Conservation (phyloP, 2,113 vertebrate genomes). For the Notothenia coriiceps region DNA sequence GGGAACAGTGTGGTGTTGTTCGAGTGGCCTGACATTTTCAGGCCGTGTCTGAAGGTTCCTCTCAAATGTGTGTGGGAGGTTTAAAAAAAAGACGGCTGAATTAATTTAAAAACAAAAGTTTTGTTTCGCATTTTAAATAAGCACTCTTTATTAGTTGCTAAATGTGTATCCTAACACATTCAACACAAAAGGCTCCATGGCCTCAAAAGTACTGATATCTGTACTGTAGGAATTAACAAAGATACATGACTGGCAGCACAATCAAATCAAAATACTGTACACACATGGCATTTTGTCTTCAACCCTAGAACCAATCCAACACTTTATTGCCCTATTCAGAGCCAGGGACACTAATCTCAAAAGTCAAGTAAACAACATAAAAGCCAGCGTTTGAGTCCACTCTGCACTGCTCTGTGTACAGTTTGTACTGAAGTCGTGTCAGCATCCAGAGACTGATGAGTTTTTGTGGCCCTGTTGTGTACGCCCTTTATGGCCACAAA, state of each 20-base stretch:
- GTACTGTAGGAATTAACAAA: background rate
- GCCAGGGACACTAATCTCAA: background rate
- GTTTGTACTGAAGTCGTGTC: slow-evolving; percentile 23
- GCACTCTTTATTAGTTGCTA: background rate
- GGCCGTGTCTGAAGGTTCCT: slow-evolving; percentile 65
- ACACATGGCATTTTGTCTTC: background rate
- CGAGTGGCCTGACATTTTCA: slow-evolving; percentile 73
- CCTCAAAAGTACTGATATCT: background rate
- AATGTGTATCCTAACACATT: background rate
- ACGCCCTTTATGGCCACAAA: slow-evolving; percentile 59
- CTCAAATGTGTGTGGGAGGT: slow-evolving; percentile 37
- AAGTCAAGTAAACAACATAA: background rate
- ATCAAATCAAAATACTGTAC: background rate
- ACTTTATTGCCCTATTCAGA: background rate
- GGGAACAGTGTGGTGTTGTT: slow-evolving; percentile 65
- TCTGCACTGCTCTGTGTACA: background rate
- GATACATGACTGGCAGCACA: background rate
- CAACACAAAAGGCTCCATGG: background rate
- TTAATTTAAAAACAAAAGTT: slow-evolving; percentile 37
- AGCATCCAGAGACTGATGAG: slow-evolving; percentile 49
- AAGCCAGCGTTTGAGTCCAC: background rate
- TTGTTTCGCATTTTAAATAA: slow-evolving; percentile 29
- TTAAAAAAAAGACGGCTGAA: slow-evolving; percentile 35
- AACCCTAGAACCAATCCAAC: slow-evolving; percentile 1
- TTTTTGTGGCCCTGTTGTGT: slow-evolving; percentile 38